A percentile compares a stretch with the other conserved stretches of the same genome.
Conservation (phyloP, 1,140 invertebrate genomes). For the Dinothrombium tinctorium region DNA sequence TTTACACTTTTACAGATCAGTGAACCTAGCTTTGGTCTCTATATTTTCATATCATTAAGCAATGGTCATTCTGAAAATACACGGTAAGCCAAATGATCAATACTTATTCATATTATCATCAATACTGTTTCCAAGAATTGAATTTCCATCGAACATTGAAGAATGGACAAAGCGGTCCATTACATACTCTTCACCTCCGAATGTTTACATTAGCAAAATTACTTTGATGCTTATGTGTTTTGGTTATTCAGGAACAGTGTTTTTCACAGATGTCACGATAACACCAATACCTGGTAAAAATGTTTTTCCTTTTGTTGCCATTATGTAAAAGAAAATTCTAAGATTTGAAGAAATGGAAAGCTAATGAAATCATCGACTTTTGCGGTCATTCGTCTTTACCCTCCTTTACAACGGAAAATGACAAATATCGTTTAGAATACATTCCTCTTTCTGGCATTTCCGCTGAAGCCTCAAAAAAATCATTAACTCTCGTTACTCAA, state of each 20-base stretch:
- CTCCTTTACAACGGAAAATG: too few species aligned
- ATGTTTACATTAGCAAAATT: slow-evolving; percentile 9
- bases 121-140: slow-evolving; percentile 11
- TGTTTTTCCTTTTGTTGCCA: too few species aligned
- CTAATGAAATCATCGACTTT: too few species aligned
- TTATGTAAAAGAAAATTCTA: too few species aligned
- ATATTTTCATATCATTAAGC: slow-evolving; percentile 6
- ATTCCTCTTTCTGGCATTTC: neutral
- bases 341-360: too few species aligned
- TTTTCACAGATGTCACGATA: slow-evolving; percentile 14
- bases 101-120: neutral
- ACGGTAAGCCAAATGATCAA: slow-evolving; percentile 2
- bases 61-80: slow-evolving; percentile 1
- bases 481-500: slow-evolving; percentile 17
- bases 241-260: slow-evolving; percentile 14
- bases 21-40: slow-evolving; percentile 7
- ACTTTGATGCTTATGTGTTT: slow-evolving; percentile 16
- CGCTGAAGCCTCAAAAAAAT: neutral
- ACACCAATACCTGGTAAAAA: slow-evolving; percentile 4
- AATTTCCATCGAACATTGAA: slow-evolving; percentile 14
- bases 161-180: slow-evolving; percentile 8
- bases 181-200: slow-evolving; percentile 5
- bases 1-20: slow-evolving; percentile 3
- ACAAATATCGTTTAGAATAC: too few species aligned
- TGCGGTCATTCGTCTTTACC: too few species aligned